A percentile compares a stretch with the other conserved stretches of the same genome.
These are phyloP conservation scores for Dromius quadrimaculatus DNA, from an alignment of 2,888 invertebrate species.

Conservation along the genomic window DNA sequence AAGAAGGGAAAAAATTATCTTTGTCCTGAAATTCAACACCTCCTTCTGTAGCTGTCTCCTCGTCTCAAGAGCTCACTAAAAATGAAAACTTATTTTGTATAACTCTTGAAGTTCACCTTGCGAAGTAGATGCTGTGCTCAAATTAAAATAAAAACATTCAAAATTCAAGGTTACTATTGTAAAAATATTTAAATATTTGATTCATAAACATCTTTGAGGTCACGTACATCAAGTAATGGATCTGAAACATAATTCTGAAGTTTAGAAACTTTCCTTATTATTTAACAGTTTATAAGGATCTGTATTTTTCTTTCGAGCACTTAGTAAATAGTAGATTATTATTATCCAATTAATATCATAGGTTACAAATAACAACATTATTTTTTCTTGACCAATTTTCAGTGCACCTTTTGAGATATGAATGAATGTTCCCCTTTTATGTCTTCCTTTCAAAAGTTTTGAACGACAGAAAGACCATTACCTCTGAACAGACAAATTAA, in stretches of 20 bases:
- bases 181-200: constrained; percentile 40
- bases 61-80: constrained; percentile 18
- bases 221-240: constrained; percentile 22
- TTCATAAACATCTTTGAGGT: constrained; percentile 40
- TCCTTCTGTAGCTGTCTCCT: neutral
- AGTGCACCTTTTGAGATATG: constrained; percentile 9
- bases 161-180: constrained; percentile 39
- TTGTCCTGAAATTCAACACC: constrained; percentile 9
- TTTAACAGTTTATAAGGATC: too few species aligned
- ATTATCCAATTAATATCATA: too few species aligned
- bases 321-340: too few species aligned
- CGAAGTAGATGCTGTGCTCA: constrained; percentile 6
- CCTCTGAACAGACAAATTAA: constrained; percentile 11
- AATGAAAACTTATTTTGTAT: constrained; percentile 27
- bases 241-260: too few species aligned
- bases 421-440: constrained; percentile 8
- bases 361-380: too few species aligned
- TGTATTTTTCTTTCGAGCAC: too few species aligned
- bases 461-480: constrained; percentile 14
- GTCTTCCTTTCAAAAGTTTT: constrained; percentile 12
- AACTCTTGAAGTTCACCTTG: constrained; percentile 29
- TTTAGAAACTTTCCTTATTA: too few species aligned
- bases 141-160: constrained; percentile 35
- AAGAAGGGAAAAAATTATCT: constrained; percentile 1
- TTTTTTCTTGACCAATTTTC: too few species aligned